phyloP scores from a whole-genome alignment of 2,113 vertebrate species.

The Sarotherodon lohbergeri region DNA sequence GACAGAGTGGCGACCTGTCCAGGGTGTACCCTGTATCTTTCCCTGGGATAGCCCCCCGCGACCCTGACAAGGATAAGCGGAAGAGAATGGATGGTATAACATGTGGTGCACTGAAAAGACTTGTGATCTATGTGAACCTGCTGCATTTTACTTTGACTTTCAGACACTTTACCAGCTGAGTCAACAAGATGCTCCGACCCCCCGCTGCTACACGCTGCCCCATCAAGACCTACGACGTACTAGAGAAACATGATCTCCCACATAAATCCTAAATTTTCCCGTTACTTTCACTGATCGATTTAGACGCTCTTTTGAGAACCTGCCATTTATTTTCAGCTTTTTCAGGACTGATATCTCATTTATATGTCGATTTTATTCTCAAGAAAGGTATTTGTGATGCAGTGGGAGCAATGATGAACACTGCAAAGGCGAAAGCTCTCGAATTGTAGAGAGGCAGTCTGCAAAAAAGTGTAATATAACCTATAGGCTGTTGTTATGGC shows the following conservation, averaged over 20 bases:
- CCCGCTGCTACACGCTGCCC: not conserved
- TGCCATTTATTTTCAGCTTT: not conserved
- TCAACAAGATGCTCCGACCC: conserved; percentile 10
- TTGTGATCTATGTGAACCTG: not conserved
- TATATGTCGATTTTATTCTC: not conserved
- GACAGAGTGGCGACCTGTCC: not conserved
- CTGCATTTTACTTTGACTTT: not conserved
- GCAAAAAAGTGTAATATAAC: not conserved
- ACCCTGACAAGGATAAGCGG: accelerated
- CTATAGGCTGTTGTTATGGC: not conserved
- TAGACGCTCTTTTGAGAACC: not conserved
- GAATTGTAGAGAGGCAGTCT: not conserved
- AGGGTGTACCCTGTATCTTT: not conserved
- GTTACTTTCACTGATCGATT: not conserved
- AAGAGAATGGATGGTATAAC: accelerated
- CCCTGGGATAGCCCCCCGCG: accelerated
- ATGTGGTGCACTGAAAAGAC: not conserved
- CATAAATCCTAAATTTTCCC: not conserved
- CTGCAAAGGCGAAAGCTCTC: not conserved
- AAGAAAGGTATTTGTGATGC: not conserved
- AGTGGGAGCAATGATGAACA: not conserved
- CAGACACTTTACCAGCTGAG: conserved; percentile 32
- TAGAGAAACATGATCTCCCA: not conserved
- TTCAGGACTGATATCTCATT: not conserved
- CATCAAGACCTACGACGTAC: not conserved